A percentile compares a stretch with the other conserved stretches of the same genome.
These are phyloP conservation scores for Biston betularia DNA, from an alignment of 2,888 invertebrate species.

Conservation along the genomic window DNA sequence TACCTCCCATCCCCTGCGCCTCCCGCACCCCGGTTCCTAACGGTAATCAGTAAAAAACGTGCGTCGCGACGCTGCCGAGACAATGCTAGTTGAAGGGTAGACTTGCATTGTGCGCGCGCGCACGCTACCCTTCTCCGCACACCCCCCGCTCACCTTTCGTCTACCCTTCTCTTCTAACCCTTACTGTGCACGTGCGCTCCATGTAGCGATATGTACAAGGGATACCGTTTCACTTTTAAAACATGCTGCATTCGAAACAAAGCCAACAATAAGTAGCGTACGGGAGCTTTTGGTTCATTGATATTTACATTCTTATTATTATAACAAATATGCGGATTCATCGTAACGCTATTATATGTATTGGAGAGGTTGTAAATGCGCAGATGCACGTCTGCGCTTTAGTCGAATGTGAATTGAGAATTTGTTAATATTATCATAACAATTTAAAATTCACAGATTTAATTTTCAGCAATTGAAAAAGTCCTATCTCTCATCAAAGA, in stretches of 20 bases:
- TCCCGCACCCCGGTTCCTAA: conserved; percentile 49
- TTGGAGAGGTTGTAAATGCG: conserved; percentile 12
- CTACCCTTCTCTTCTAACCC: conserved; percentile 36
- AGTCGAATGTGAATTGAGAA: neutral
- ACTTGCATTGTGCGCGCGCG: conserved; percentile 65
- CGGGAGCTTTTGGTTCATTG: conserved; percentile 29
- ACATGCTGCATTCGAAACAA: conserved; percentile 33
- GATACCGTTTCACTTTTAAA: conserved; percentile 62
- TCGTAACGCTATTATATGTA: conserved; percentile 2
- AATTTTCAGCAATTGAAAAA: too few species aligned
- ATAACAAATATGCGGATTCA: conserved; percentile 20
- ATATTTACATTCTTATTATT: conserved; percentile 32
- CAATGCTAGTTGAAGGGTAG: conserved; percentile 57
- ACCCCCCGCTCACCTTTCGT: conserved; percentile 24
- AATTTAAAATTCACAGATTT: neutral
- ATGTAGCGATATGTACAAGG: conserved; percentile 44
- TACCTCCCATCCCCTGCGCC: conserved; percentile 17
- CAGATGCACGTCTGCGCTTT: conserved; percentile 5
- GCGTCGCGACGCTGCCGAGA: conserved; percentile 35
- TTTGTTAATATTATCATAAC: neutral
- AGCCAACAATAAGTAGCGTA: conserved; percentile 31
- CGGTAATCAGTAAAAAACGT: conserved; percentile 61
- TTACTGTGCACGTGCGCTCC: conserved; percentile 54
- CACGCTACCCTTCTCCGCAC: conserved; percentile 41
- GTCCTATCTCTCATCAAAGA: too few species aligned